Base-by-base conservation (phyloP, 1,140 invertebrate genomes). In the Penaeus japonicus region DNA sequence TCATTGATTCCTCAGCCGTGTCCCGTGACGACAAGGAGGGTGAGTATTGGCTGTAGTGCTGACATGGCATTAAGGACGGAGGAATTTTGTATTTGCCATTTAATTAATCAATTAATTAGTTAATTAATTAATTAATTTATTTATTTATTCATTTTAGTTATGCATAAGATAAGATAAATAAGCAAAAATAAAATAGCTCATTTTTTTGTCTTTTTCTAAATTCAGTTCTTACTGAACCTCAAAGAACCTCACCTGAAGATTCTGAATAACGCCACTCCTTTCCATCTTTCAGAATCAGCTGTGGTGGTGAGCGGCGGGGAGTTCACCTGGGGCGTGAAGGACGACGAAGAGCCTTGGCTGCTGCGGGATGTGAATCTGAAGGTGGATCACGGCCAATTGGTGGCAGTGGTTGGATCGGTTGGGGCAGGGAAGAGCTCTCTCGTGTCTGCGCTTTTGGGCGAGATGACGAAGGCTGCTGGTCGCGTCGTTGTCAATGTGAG, bases 1-100 rank as follows among this genome's bases (percentile, higher is more conserved):
- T 97, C 93, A 92, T 97, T 80, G 95, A 97, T 93, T 95, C 95
- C 17, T 94, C 94, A 90, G 95, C 95, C 90, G 95, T 97, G 2
- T 93, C 94, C 83, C 96, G 97, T 91, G 96, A 97, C 92, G 89
- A 93, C 59, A 94, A 94, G 89, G 95, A 96, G 94, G 94, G 96
- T 91, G 86, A 90, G 82, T 91, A 65, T 57, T 47, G 47, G 83
- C 81, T 39, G 30, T 57, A 35, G 18, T 12, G 47, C 47, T 47
- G 47, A 0, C 47, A n/a, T 18, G 47, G 22, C 22, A 73, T 18
- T 17, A 24, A 55, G 89, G 24, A 59, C 22, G 22, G 70, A 78
- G 32, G n/a, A n/a, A n/a, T n/a, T n/a, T n/a, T n/a, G n/a, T n/a
- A n/a, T n/a, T n/a, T n/a, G n/a, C n/a, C n/a, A n/a, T n/a, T n/a